These are phyloP conservation scores for Ctenosaura bakeri DNA, from an alignment of 2,797 vertebrate genomes.

Conservation along the genomic window DNA sequence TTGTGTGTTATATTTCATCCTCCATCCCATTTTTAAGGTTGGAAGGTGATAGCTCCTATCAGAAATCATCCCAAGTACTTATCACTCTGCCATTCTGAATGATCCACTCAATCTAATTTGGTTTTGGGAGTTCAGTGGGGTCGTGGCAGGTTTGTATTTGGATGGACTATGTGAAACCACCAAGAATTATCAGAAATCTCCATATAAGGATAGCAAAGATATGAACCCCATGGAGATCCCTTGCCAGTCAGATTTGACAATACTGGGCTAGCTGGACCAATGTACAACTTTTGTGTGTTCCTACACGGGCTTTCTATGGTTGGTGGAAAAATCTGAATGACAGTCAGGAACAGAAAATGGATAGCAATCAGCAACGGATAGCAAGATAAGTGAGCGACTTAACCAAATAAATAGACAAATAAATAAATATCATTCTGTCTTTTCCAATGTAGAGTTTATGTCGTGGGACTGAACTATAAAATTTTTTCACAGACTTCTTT, in stretches of 20 bases:
- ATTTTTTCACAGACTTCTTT: constrained; percentile 20
- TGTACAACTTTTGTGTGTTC: too few relatives aligned
- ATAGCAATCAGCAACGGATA: neutral
- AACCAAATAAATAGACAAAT: neutral
- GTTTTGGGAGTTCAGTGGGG: too few relatives aligned
- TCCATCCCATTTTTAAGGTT: neutral
- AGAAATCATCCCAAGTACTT: neutral
- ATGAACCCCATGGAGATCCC: too few relatives aligned
- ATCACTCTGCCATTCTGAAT: too few relatives aligned
- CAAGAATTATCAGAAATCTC: too few relatives aligned
- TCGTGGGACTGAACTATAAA: constrained; percentile 23
- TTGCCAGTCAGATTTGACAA: too few relatives aligned
- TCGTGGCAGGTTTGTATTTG: too few relatives aligned
- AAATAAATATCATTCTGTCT: neutral
- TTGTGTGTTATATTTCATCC: neutral
- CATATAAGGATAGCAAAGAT: too few relatives aligned
- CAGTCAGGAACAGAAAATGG: neutral
- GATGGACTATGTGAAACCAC: too few relatives aligned
- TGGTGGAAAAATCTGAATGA: constrained; percentile 19
- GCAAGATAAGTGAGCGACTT: constrained; percentile 9
- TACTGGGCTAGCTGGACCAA: too few relatives aligned
- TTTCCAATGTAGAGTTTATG: constrained; percentile 1
- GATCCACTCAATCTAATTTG: too few relatives aligned
- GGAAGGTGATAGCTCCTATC: neutral
- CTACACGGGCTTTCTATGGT: neutral